Percentiles rank a stretch among this genome's conserved stretches.
Conservation (phyloP, 2,888 invertebrate species). For the Ferdinandea cuprea region DNA sequence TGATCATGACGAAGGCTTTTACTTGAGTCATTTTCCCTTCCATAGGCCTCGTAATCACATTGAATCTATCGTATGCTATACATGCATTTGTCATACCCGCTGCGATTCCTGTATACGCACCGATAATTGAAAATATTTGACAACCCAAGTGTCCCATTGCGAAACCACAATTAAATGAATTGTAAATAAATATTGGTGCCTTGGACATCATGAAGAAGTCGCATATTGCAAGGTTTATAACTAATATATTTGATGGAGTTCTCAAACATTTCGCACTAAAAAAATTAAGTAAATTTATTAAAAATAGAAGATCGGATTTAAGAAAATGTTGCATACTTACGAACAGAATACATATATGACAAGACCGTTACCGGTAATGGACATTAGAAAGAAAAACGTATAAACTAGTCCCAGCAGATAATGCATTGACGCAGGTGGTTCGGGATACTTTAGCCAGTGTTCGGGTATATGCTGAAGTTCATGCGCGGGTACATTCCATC, state of each 20-base stretch:
- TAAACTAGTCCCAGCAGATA: slow-evolving; percentile 91
- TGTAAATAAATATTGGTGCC: slow-evolving; percentile 87
- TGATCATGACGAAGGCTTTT: slow-evolving; percentile 90
- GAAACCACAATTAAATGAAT: slow-evolving; percentile 91
- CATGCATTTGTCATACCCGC: slow-evolving; percentile 92
- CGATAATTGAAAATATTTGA: slow-evolving; percentile 90
- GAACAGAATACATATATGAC: slow-evolving; percentile 91
- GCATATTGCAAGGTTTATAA: slow-evolving; percentile 91
- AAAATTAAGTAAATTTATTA: not conserved
- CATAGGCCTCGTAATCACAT: slow-evolving; percentile 91
- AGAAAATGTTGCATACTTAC: slow-evolving; percentile 73
- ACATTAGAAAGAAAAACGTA: slow-evolving; percentile 88
- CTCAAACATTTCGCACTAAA: slow-evolving; percentile 81
- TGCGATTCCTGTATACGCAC: slow-evolving; percentile 91
- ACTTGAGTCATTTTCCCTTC: slow-evolving; percentile 91
- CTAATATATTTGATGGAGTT: slow-evolving; percentile 91
- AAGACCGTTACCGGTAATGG: slow-evolving; percentile 91
- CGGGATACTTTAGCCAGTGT: slow-evolving; percentile 91
- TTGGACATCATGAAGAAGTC: slow-evolving; percentile 95
- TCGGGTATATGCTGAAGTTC: slow-evolving; percentile 90
- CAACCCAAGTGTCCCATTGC: slow-evolving; percentile 90
- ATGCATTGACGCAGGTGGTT: slow-evolving; percentile 92
- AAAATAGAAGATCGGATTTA: not conserved
- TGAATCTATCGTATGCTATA: slow-evolving; percentile 92
- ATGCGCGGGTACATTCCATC: slow-evolving; percentile 90